Evolutionary conservation across 2,797 vertebrate species (phyloP), one percentile per base, ranked within the genome.

Genomic region (Mareca penelope): DNA sequence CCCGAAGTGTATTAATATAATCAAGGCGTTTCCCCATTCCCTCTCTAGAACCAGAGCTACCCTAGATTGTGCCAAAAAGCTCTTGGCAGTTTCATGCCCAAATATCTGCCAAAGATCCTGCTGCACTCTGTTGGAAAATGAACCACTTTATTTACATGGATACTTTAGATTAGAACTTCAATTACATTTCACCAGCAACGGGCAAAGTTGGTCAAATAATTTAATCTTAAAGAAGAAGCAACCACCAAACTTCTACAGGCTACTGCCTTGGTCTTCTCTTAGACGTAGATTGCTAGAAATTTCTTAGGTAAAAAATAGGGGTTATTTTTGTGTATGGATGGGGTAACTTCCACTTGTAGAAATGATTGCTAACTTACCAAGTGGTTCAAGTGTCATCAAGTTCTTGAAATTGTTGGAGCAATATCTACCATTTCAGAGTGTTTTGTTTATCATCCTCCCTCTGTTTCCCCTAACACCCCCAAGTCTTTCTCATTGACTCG

Each of bases 11-110:
- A 63, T 50, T 85, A 65, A 82, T 92, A 33, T 8, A 90, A 93
- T 72, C 93, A 85, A 94, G 64, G 69, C 44, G 12, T 95, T 96
- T 94, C 88, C 65, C 52, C 57, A 69, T 86, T 78, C 40, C 69
- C 55, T 89, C 52, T 86, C 52, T 90, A 80, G 81, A 84, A 81
- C 68, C 57, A 91, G 85, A 93, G 64, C 88, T 94, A n/a, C 37
- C 40, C 71, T 59, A 29, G 19, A 10, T 61, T 71, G 11, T 65
- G 91, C 94, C 91, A 94, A 40, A 69, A 93, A 78, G 31, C 75
- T 94, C 63, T 88, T 94, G 82, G 80, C 82, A 79, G 52, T 64
- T 90, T 53, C 28, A 8, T 80, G 65, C 88, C 77, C 80, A 80
- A 28, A 78, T 78, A 59, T 21, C 40, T 94, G 90, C 88, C 63